These are phyloP conservation scores for Calidris pugnax DNA, from an alignment of 2,113 vertebrate species.

Conservation along the genomic window DNA sequence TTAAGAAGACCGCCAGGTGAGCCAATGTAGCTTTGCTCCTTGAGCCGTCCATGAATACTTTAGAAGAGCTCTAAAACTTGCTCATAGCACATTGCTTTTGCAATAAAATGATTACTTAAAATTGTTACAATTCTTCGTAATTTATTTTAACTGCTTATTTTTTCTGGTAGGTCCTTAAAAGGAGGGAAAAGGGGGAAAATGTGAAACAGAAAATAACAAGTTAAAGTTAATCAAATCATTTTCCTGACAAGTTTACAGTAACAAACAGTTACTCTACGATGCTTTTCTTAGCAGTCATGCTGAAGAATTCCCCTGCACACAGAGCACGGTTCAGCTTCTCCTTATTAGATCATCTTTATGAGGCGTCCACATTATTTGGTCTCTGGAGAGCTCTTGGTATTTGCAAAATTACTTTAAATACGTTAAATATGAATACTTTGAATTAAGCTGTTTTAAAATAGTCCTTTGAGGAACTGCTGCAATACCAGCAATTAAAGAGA, in stretches of 20 bases:
- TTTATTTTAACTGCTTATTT: not conserved
- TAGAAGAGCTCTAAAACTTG: not conserved
- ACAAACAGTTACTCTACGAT: not conserved
- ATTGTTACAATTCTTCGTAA: not conserved
- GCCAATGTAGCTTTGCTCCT: not conserved
- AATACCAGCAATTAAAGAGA: not conserved
- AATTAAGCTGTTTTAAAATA: not conserved
- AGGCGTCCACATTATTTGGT: not conserved
- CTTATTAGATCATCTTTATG: conserved; percentile 46
- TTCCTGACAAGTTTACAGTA: not conserved
- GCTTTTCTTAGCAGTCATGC: not conserved
- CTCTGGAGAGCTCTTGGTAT: conserved; percentile 21
- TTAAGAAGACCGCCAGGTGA: not conserved
- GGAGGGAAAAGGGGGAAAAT: not conserved
- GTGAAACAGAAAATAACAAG: not conserved
- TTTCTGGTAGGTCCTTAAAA: not conserved
- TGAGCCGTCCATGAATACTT: not conserved
- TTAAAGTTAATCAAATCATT: conserved; percentile 5
- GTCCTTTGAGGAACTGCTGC: not conserved
- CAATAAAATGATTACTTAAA: not conserved
- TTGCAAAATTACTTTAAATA: conserved; percentile 39
- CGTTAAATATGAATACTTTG: conserved; percentile 1
- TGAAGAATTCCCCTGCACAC: conserved; percentile 16
- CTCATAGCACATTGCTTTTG: not conserved
- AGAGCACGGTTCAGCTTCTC: not conserved